These are phyloP conservation scores for Petrocephalus microphthalmus DNA, from an alignment of 2,113 vertebrate genomes.

Conservation along the genomic window DNA sequence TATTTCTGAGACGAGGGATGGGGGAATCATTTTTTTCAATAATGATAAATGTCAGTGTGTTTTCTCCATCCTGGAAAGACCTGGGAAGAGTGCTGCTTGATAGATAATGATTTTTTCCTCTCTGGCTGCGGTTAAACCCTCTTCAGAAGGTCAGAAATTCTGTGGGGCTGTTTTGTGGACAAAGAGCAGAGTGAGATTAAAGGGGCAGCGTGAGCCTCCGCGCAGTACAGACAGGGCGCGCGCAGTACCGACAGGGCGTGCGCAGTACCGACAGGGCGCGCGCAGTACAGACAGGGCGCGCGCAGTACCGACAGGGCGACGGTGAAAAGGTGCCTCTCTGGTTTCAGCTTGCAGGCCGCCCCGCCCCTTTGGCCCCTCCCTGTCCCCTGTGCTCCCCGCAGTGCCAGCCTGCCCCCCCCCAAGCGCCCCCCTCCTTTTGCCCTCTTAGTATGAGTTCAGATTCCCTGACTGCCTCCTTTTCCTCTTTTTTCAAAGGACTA, in stretches of 20 bases:
- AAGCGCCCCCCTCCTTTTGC: not conserved
- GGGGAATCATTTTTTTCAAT: not conserved
- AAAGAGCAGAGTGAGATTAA: conserved; percentile 55
- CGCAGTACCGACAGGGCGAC: conserved; percentile 49
- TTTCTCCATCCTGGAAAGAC: conserved; percentile 33
- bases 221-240: conserved; percentile 46
- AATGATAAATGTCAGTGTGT: conserved; percentile 55
- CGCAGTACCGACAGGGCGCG: conserved; percentile 46
- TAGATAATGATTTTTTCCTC: conserved; percentile 57
- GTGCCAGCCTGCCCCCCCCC: not conserved
- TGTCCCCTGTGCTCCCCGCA: too few species aligned
- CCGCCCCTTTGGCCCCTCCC: conserved; percentile 22
- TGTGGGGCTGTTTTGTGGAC: conserved; percentile 47
- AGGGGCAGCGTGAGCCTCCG: conserved; percentile 47
- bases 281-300: conserved; percentile 45
- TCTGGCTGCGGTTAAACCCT: conserved; percentile 52
- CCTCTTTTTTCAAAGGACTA: not conserved
- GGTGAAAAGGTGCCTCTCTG: conserved; percentile 54
- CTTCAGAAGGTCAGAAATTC: conserved; percentile 54
- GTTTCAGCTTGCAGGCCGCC: conserved; percentile 33
- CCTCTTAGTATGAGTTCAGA: not conserved
- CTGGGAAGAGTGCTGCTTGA: conserved; percentile 39
- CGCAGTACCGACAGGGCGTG: conserved; percentile 46
- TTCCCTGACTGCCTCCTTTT: not conserved
- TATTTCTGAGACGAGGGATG: conserved; percentile 9